These are phyloP conservation scores for Dromius quadrimaculatus DNA, from an alignment of 2,888 invertebrate genomes.

Conservation along the genomic window DNA sequence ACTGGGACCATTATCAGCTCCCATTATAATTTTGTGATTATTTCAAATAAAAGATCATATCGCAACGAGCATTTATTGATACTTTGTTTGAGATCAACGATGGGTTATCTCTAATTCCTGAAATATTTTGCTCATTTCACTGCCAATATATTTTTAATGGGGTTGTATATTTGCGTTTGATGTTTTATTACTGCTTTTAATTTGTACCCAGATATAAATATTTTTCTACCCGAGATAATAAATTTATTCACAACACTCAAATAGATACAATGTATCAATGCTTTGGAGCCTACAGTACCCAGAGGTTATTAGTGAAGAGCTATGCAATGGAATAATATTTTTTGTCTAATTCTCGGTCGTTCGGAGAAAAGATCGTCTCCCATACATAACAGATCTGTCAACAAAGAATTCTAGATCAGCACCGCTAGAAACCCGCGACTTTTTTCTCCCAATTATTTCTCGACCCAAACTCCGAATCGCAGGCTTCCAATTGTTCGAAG, in stretches of 20 bases:
- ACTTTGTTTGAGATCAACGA: constrained; percentile 16
- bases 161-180: constrained; percentile 7
- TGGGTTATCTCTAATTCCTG: constrained; percentile 25
- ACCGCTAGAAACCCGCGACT: constrained; percentile 50
- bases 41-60: constrained; percentile 24
- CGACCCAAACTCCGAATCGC: constrained; percentile 62
- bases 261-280: no score
- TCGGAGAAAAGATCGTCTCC: constrained; percentile 3
- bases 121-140: constrained; percentile 4
- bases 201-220: constrained; percentile 2
- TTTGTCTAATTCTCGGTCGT: background rate
- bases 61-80: constrained; percentile 23
- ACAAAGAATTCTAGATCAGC: constrained; percentile 46
- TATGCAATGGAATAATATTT: background rate
- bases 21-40: constrained; percentile 32
- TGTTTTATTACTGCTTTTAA: constrained; percentile 22
- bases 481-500: constrained; percentile 52
- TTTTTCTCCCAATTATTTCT: constrained; percentile 64
- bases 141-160: constrained; percentile 11
- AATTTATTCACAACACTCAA: no score
- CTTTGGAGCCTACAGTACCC: background rate
- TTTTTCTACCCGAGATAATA: background rate
- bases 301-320: background rate
- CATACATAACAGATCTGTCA: constrained; percentile 45
- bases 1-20: constrained; percentile 26